Evolutionary conservation across 2,113 vertebrate genomes (phyloP), one percentile per base, ranked within the genome.

Genomic region (Dermatemys mawii): DNA sequence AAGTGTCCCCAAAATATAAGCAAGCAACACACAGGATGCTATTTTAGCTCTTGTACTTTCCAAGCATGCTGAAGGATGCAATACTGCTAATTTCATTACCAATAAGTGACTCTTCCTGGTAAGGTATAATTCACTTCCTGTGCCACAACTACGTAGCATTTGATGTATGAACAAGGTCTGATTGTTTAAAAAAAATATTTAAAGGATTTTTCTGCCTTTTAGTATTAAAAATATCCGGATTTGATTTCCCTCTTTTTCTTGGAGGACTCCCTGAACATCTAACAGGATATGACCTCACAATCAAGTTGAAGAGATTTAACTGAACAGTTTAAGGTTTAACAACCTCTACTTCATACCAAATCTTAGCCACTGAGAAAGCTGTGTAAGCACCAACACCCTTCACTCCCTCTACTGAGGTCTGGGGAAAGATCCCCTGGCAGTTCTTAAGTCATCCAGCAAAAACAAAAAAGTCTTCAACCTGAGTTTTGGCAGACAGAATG

Each of bases 391-490:
- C 92, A 88, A 21, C 41, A 92, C 53, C 12, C 41, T 92, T 84
- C 41, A 94, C 29, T 83, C 81, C 32, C 8, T 81, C 86, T 57
- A 5, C 4, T 55, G 51, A 57, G 89, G 75, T 38, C 67, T 86
- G 78, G n/a, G 57, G 84, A n/a, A n/a, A 86, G 48, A 27, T 95
- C 89, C 57, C 81, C n/a, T 86, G 89, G 32, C 57, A 93, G 81
- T 11, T 78, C n/a, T 41, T 49, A 92, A 84, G 73, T 92, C 14
- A 79, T 60, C 78, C 83, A 91, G 76, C 19, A 91, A 93, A 91
- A 91, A 1, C 79, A 92, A 80, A 16, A 22, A 60, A 86, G 81
- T 84, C 49, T 32, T 78, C 82, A 41, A 81, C 63, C 60, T 50
- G 78, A 48, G 6, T 90, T 53, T 32, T 86, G 75, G 63, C 81